These are phyloP conservation scores for Drosophila erecta DNA, from an alignment of 1,140 invertebrate species.

Conservation along the genomic window DNA sequence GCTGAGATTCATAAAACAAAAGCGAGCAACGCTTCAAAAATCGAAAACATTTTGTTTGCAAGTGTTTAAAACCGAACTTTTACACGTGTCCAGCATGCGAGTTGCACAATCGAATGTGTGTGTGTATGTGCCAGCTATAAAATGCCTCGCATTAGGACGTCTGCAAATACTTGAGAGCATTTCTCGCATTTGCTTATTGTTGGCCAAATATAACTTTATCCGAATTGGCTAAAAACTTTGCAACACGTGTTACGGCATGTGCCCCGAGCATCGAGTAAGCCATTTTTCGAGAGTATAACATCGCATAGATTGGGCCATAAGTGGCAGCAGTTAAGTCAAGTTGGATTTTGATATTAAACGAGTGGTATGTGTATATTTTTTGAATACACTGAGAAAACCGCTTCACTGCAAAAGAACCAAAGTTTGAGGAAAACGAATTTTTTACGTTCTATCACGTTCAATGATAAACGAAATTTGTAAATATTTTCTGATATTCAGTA, in stretches of 20 bases:
- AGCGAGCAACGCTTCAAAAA: slow-evolving; percentile 55
- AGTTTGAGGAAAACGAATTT: too few relatives aligned
- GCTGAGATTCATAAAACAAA: slow-evolving; percentile 76
- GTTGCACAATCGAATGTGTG: slow-evolving; percentile 28
- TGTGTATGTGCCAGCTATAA: slow-evolving; percentile 29
- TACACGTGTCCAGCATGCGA: slow-evolving; percentile 77
- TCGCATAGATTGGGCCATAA: slow-evolving; percentile 43
- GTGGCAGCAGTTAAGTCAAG: slow-evolving; percentile 46
- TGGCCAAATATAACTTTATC: slow-evolving; percentile 53
- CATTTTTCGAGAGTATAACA: slow-evolving; percentile 49
- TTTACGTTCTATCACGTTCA: too few relatives aligned
- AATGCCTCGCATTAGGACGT: slow-evolving; percentile 47
- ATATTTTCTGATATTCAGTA: too few relatives aligned
- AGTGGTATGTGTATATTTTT: slow-evolving; percentile 11
- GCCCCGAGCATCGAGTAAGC: slow-evolving; percentile 39
- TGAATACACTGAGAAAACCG: neutral
- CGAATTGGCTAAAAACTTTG: slow-evolving; percentile 50
- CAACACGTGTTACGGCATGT: slow-evolving; percentile 48
- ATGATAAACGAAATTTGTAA: too few relatives aligned
- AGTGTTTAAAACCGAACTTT: slow-evolving; percentile 78
- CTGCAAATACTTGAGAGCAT: slow-evolving; percentile 61
- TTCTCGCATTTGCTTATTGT: slow-evolving; percentile 59
- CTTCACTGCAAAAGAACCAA: too few relatives aligned
- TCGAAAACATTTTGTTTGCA: slow-evolving; percentile 70
- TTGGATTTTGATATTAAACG: slow-evolving; percentile 35